Percentiles rank a stretch among this genome's conserved stretches.
Conservation (phyloP, 2,113 vertebrate genomes). For the Quiscalus mexicanus region DNA sequence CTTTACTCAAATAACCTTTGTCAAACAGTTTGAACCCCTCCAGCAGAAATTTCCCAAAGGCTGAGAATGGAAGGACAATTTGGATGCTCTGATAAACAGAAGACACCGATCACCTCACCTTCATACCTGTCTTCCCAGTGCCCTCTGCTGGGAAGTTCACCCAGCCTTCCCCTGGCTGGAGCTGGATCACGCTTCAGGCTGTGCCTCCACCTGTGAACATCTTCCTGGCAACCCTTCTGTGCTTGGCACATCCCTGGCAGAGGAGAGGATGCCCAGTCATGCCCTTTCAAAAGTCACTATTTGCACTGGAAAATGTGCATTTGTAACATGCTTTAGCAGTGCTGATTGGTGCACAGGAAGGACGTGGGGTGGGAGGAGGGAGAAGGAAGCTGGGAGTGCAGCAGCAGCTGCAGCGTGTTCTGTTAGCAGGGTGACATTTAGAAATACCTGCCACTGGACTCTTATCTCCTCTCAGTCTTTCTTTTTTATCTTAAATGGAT, state of each 20-base stretch:
- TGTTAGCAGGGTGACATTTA: not conserved
- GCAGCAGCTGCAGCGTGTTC: not conserved
- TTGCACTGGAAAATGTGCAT: rapidly evolving
- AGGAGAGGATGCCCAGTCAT: not conserved
- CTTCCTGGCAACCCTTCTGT: rapidly evolving
- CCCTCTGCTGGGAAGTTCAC: not conserved
- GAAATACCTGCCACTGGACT: not conserved
- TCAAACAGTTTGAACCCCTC: not conserved
- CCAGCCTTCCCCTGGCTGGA: not conserved
- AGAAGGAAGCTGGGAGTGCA: not conserved
- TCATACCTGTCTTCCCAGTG: not conserved
- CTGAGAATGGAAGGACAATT: not conserved
- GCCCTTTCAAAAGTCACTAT: not conserved
- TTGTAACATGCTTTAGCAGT: not conserved
- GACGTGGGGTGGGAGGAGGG: not conserved
- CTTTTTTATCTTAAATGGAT: not conserved
- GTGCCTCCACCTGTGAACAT: not conserved
- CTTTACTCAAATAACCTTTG: not conserved
- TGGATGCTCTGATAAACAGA: not conserved
- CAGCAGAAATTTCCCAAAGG: not conserved
- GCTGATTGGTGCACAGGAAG: not conserved
- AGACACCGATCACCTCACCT: not conserved
- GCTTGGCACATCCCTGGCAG: not conserved
- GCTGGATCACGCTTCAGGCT: not conserved
- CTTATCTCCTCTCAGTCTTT: not conserved